Base-by-base conservation (phyloP, 1,140 invertebrate species). In the Dreissena rostriformis region DNA sequence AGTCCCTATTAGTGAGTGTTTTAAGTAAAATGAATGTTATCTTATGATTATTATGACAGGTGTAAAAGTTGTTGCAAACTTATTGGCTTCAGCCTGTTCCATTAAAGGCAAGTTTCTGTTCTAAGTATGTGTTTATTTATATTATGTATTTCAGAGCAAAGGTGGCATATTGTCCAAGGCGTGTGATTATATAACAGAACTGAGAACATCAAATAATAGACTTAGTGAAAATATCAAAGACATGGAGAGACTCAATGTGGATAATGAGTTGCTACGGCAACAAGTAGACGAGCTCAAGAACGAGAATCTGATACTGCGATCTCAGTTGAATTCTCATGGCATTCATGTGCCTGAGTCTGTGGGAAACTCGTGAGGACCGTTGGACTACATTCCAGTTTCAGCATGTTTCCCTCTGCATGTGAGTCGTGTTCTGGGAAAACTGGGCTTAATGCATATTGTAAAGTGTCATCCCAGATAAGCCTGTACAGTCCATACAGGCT, bases 101-200 rank as follows among this genome's bases (percentile, higher is more conserved):
- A n/a, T n/a, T n/a, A n/a, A n/a, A n/a, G n/a, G n/a, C n/a, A n/a
- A n/a, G n/a, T n/a, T n/a, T n/a, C n/a, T n/a, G n/a, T n/a, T n/a
- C n/a, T n/a, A n/a, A n/a, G n/a, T n/a, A n/a, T n/a, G n/a, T n/a
- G n/a, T n/a, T n/a, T n/a, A n/a, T n/a, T n/a, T 29, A 49, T 68
- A 79, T 51, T 55, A 73, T 67, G 55, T 70, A 67, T 91, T 90
- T 75, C 95, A 98, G 94, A 99, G 98, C 90, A 99, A 99, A 95
- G 98, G 98, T 52, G 98, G 97, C 67, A 99, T 99, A 87, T 93
- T 99, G 83, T 97, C 98, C 5, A 99, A 99, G 94, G 98, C 98
- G 4, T 99, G 98, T 94, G 98, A 99, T 91, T 98, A 99, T 93
- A 99, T 99, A 84, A 95, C 95, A 70, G 97, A 98, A 91, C 95